Conservation (phyloP, 2,888 invertebrate species). For the Camponotus fellah region DNA sequence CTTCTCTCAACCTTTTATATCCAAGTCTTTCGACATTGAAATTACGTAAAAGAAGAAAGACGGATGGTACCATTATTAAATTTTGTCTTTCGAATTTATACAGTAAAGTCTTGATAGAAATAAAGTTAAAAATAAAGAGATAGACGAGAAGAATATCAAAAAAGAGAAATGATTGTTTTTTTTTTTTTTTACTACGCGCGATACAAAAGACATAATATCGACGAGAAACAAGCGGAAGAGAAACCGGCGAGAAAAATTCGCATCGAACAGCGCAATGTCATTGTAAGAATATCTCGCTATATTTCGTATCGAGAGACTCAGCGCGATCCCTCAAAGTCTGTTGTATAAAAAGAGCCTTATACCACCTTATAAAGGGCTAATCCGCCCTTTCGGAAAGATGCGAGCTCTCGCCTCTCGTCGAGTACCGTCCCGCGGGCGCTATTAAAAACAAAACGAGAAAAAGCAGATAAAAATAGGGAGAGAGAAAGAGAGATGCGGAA, state of each 20-base stretch:
- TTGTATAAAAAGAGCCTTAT: constrained; percentile 54
- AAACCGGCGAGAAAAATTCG: constrained; percentile 36
- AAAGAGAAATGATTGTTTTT: not conserved
- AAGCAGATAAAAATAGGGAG: not conserved
- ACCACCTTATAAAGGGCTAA: constrained; percentile 59
- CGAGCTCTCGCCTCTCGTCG: constrained; percentile 50
- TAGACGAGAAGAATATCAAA: not conserved
- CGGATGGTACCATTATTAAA: constrained; percentile 16
- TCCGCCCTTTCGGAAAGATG: constrained; percentile 63
- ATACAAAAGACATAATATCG: not conserved
- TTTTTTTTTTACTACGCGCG: not conserved
- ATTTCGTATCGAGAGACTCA: constrained; percentile 54
- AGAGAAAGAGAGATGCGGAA: not conserved
- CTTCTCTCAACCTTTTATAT: not conserved
- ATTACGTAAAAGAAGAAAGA: not conserved
- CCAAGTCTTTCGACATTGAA: not conserved
- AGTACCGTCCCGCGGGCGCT: constrained; percentile 48
- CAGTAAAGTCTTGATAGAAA: not conserved
- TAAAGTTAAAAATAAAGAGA: not conserved
- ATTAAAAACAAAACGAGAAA: constrained; percentile 48
- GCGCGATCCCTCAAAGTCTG: constrained; percentile 44
- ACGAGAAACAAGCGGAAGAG: not conserved
- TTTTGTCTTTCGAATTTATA: not conserved
- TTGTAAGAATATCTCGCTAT: constrained; percentile 66
- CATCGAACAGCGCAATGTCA: constrained; percentile 60